Conservation (phyloP, 2,888 invertebrate species). For the Laothoe populi region DNA sequence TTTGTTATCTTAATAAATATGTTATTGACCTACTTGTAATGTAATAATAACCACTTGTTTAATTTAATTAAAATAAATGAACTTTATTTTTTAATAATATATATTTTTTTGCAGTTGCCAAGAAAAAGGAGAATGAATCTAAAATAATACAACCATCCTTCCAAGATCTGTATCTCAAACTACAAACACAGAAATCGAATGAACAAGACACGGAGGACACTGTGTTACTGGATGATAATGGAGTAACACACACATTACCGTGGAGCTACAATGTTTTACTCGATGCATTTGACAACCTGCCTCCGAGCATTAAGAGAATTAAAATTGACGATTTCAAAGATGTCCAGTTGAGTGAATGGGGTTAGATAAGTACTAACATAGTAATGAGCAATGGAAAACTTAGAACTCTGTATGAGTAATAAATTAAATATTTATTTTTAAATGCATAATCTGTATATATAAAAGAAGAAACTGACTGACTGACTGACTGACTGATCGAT, state of each 20-base stretch:
- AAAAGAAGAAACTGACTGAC: too few species aligned
- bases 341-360: slow-evolving; percentile 84
- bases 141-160: slow-evolving; percentile 56
- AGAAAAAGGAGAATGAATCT: slow-evolving; percentile 44
- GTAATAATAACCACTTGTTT: too few species aligned
- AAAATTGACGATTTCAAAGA: slow-evolving; percentile 79
- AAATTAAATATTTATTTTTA: too few species aligned
- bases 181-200: slow-evolving; percentile 56
- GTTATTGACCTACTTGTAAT: too few species aligned
- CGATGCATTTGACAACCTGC: slow-evolving; percentile 77
- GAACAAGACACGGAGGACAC: slow-evolving; percentile 45
- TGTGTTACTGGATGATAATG: slow-evolving; percentile 61
- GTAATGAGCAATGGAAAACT: too few species aligned
- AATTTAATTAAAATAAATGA: too few species aligned
- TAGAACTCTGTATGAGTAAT: too few species aligned
- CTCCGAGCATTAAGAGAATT: slow-evolving; percentile 86
- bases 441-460: too few species aligned
- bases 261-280: slow-evolving; percentile 84
- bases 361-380: too few species aligned
- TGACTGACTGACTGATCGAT: too few species aligned
- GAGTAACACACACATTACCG: slow-evolving; percentile 71
- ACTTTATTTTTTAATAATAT: neutral
- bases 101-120: slow-evolving; percentile 55
- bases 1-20: too few species aligned
- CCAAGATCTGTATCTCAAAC: slow-evolving; percentile 63